A percentile compares a stretch with the other conserved stretches of the same genome.
phyloP scores from a whole-genome alignment of 2,888 invertebrate species.

The Megalurothrips usitatus region DNA sequence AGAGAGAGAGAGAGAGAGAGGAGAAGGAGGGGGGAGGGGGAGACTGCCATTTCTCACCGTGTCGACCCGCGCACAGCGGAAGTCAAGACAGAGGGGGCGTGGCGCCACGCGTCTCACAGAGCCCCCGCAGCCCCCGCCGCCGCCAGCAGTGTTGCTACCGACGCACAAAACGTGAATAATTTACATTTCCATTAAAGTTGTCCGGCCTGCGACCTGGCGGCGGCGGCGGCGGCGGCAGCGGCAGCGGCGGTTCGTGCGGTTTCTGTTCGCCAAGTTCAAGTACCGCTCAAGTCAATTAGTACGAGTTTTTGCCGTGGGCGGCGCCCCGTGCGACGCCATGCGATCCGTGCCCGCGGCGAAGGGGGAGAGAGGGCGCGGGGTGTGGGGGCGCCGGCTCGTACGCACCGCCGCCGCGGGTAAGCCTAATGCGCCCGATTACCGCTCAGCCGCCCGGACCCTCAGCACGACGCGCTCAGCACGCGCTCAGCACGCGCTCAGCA shows the following conservation, averaged over 20 bases:
- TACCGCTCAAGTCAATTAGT: slow-evolving; percentile 24
- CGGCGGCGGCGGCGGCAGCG: too few species aligned
- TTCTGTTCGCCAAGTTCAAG: slow-evolving; percentile 15
- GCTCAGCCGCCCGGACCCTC: too few species aligned
- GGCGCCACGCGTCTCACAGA: background rate
- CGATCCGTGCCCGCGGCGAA: too few species aligned
- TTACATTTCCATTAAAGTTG: slow-evolving; percentile 24
- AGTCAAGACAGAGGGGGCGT: background rate
- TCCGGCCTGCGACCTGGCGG: background rate
- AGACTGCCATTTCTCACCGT: background rate
- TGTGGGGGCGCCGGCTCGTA: background rate
- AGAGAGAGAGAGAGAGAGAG: background rate
- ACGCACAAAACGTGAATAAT: slow-evolving; percentile 24
- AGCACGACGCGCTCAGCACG: too few species aligned
- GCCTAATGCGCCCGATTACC: too few species aligned
- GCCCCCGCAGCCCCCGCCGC: too few species aligned
- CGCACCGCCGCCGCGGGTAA: too few species aligned
- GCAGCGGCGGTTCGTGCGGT: background rate
- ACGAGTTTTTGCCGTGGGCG: background rate
- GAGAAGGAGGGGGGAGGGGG: background rate
- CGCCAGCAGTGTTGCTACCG: background rate
- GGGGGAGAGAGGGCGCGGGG: too few species aligned
- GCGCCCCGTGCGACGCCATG: background rate
- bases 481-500: too few species aligned
- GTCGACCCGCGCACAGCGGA: background rate